Evolutionary conservation across 2,797 vertebrate species (phyloP).

Genomic region (Pseudocheirus occidentalis): DNA sequence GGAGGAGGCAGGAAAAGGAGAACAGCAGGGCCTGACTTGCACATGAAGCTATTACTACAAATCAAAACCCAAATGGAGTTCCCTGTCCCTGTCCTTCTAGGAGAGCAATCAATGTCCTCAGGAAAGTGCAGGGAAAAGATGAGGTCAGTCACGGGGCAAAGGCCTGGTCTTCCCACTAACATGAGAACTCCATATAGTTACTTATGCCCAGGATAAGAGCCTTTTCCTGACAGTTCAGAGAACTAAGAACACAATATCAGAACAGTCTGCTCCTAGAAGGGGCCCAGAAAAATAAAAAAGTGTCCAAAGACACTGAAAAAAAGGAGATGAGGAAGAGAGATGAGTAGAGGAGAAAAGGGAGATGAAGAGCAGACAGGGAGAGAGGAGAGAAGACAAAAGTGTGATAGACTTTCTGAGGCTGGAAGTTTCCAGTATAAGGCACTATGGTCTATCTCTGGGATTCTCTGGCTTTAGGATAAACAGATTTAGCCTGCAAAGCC

Average conservation of each 20-base stretch:
- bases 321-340: conserved; percentile 6
- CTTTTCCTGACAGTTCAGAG: background rate
- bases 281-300: background rate
- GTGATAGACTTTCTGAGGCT: background rate
- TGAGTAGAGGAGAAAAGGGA: background rate
- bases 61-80: background rate
- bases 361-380: background rate
- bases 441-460: conserved; percentile 69
- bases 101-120: background rate
- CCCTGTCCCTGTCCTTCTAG: background rate
- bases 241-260: background rate
- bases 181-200: background rate
- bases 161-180: background rate
- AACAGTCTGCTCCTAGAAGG: background rate
- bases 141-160: no score
- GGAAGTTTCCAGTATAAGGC: conserved; percentile 68
- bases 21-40: background rate
- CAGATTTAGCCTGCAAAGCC: background rate
- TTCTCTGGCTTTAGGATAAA: background rate
- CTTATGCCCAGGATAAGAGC: background rate
- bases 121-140: background rate
- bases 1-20: background rate
- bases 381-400: background rate
- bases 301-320: background rate
- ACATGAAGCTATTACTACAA: background rate